These are phyloP conservation scores for Stenchaetothrips biformis DNA, from an alignment of 2,888 invertebrate species.

Conservation along the genomic window DNA sequence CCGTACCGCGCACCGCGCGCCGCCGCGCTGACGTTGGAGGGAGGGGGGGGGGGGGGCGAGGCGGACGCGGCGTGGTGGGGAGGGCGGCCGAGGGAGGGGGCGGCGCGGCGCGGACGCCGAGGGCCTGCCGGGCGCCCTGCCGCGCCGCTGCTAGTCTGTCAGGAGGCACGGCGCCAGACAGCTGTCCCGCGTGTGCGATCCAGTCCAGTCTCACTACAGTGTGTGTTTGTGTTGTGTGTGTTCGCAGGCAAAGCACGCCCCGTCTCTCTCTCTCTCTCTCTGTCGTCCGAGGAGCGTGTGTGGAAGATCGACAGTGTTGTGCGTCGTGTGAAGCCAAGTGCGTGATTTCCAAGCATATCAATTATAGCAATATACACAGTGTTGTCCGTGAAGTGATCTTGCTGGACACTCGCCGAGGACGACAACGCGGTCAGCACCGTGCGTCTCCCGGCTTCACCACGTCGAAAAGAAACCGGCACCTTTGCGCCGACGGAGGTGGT, in stretches of 20 bases:
- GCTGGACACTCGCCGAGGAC: too few relatives aligned
- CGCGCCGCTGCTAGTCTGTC: not conserved
- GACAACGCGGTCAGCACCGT: not conserved
- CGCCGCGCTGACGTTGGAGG: slow-evolving; percentile 31
- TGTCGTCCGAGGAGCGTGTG: not conserved
- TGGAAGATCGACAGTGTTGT: not conserved
- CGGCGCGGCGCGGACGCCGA: slow-evolving; percentile 27
- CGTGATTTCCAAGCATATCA: too few relatives aligned
- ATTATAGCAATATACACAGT: too few relatives aligned
- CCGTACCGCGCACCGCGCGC: not conserved
- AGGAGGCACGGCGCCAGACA: slow-evolving; percentile 9
- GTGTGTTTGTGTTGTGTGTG: slow-evolving; percentile 6
- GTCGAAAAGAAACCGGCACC: slow-evolving; percentile 49
- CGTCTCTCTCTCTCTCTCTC: too few relatives aligned
- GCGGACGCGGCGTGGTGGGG: slow-evolving; percentile 31
- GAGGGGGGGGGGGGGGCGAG: slow-evolving; percentile 32
- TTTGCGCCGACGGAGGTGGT: slow-evolving; percentile 32
- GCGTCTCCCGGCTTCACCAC: slow-evolving; percentile 45
- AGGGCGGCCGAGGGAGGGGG: slow-evolving; percentile 29
- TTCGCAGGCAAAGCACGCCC: not conserved
- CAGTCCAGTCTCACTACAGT: not conserved
- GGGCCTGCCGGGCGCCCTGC: slow-evolving; percentile 27
- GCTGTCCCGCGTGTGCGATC: not conserved
- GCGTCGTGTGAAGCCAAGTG: too few relatives aligned
- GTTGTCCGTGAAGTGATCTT: too few relatives aligned